Conservation (phyloP, 2,888 invertebrate genomes). For the Synergus japonicus region DNA sequence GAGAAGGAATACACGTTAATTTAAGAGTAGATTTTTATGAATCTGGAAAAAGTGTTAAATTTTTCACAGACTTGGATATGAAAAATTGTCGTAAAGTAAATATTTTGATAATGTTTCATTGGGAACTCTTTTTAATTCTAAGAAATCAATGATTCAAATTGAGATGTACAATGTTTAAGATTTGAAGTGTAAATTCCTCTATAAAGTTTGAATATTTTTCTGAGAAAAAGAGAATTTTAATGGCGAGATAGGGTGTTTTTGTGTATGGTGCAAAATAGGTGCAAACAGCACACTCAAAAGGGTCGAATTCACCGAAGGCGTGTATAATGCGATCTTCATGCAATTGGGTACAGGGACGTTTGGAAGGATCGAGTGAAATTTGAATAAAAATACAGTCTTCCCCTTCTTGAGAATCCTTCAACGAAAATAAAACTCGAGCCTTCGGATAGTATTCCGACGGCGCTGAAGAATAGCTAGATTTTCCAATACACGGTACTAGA, state of each 20-base stretch:
- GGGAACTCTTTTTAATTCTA: not conserved
- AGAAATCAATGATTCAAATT: too few species aligned
- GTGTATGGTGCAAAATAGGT: slow-evolving; percentile 14
- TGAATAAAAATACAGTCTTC: slow-evolving; percentile 69
- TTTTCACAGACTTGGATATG: too few species aligned
- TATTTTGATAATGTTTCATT: not conserved
- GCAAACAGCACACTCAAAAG: slow-evolving; percentile 45
- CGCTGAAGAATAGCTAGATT: slow-evolving; percentile 62
- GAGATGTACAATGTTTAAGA: not conserved
- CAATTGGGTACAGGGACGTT: slow-evolving; percentile 46
- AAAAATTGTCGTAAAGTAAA: too few species aligned
- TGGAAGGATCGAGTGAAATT: slow-evolving; percentile 63
- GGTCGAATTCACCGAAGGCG: slow-evolving; percentile 54
- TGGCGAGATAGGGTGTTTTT: slow-evolving; percentile 18
- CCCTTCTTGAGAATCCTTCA: slow-evolving; percentile 54
- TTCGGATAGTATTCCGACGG: slow-evolving; percentile 48
- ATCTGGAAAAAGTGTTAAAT: not conserved
- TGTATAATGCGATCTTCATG: slow-evolving; percentile 59
- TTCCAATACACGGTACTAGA: slow-evolving; percentile 63
- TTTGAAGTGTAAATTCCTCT: slow-evolving; percentile 3
- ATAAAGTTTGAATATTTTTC: slow-evolving; percentile 25
- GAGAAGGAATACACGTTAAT: not conserved
- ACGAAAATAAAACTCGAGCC: slow-evolving; percentile 62
- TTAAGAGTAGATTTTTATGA: not conserved
- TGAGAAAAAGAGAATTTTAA: not conserved